phyloP scores from a whole-genome alignment of 2,888 invertebrate genomes.

The Polydrusus tereticollis region DNA sequence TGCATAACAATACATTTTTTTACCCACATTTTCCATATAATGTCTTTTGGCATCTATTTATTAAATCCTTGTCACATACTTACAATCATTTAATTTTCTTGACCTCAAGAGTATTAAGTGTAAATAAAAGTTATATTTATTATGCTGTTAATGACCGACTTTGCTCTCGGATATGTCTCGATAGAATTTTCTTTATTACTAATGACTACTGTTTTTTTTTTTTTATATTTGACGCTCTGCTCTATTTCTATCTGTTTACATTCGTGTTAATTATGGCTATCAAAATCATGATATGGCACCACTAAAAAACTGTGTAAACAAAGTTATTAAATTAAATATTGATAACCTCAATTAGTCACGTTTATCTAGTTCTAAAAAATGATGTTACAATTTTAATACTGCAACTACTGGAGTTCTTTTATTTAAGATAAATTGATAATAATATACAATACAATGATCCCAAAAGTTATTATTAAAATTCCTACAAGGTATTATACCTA shows the following conservation, averaged over 20 bases:
- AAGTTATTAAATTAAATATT: neutral
- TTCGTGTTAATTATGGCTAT: neutral
- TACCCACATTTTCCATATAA: neutral
- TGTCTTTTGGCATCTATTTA: neutral
- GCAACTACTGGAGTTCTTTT: too few species aligned
- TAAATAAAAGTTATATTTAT: neutral
- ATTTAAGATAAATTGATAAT: too few species aligned
- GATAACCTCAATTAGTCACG: conserved; percentile 12
- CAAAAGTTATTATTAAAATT: too few species aligned
- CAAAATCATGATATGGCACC: neutral
- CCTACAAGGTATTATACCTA: too few species aligned
- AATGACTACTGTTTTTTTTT: neutral
- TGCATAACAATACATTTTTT: conserved; percentile 5
- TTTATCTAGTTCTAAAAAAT: neutral
- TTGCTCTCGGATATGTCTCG: neutral
- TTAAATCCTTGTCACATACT: neutral
- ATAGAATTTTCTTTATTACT: neutral
- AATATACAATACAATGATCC: too few species aligned
- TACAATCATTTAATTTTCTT: neutral
- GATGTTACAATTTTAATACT: too few species aligned
- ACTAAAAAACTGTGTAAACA: neutral
- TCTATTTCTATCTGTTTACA: neutral
- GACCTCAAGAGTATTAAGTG: neutral
- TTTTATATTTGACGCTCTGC: neutral
- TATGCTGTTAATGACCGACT: conserved; percentile 6